Base-by-base conservation (phyloP, 2,888 invertebrate species). In the Sturmia bella region DNA sequence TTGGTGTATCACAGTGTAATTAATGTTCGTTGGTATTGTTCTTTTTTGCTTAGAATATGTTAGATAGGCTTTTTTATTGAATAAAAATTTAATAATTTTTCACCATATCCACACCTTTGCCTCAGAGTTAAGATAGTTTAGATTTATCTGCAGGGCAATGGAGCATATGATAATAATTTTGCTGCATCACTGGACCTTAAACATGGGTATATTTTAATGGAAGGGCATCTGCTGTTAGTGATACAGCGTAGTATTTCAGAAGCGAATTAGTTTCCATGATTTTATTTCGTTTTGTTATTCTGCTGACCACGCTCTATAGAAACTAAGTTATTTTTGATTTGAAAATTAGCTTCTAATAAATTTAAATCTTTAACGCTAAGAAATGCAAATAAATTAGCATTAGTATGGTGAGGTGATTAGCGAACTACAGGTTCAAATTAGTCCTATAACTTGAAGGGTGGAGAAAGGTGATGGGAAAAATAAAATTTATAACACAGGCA, bases 341-440 rank as follows among this genome's bases (percentile, higher is more conserved):
- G 56, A 64, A 63, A 54, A 78, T 78, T 54, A 56, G 57, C 21
- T 77, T 70, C 57, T 64, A 64, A 64, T 74, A 75, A 57, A 59
- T 66, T 72, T 80, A 72, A 54, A 15, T 37, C 19, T 21, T 50
- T 39, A 57, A 64, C 27, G 45, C 19, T 17, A 57, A 75, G 74
- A 72, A 74, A 75, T 66, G 74, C 74, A 74, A 78, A 82, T 82
- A 82, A 82, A 82, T 82, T 70, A 82, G 78, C 24, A 37, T 70
- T 27, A 52, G 45, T 3, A 78, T 43, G 32, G 66, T 45, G 74
- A 54, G 66, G 70, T 70, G 78, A 82, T 75, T 82, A 82, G 70
- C 21, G 24, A n/a, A 17, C 13, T 59, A 78, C 70, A 75, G 59
- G 78, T 78, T 78, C 48, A 52, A 78, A 82, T 66, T 70, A 82